phyloP scores from a whole-genome alignment of 2,888 invertebrate species.

The Mesopsocus fuscifrons region DNA sequence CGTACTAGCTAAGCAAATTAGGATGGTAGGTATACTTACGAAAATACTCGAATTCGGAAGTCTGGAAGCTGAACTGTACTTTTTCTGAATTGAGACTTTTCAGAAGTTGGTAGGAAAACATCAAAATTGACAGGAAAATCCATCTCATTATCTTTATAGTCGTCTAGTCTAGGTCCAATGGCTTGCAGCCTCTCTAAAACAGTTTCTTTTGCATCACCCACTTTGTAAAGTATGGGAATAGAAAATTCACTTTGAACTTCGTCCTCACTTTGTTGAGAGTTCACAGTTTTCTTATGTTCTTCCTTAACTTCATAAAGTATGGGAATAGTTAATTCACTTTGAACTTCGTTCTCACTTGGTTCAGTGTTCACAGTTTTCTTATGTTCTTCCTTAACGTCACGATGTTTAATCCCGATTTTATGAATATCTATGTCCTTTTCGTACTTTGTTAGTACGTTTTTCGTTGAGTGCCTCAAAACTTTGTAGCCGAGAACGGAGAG shows the following conservation, averaged over 20 bases:
- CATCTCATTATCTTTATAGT: not conserved
- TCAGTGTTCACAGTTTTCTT: not conserved
- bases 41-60: not conserved
- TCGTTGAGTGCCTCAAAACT: not conserved
- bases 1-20: no score
- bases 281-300: no score
- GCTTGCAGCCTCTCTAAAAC: not conserved
- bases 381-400: not conserved
- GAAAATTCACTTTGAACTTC: not conserved
- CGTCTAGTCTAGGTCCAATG: not conserved
- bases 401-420: not conserved
- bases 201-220: no score
- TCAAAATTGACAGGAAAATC: not conserved
- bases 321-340: no score
- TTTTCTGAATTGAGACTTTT: not conserved
- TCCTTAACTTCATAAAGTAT: no score
- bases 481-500: not conserved
- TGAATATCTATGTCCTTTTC: constrained; percentile 3
- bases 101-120: not conserved
- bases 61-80: not conserved
- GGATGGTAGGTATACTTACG: no score
- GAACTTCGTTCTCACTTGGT: not conserved
- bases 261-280: not conserved
- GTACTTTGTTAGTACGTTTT: constrained; percentile 2
- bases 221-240: no score